phyloP scores from a whole-genome alignment of 2,113 vertebrate genomes.

The Centropus bengalensis region DNA sequence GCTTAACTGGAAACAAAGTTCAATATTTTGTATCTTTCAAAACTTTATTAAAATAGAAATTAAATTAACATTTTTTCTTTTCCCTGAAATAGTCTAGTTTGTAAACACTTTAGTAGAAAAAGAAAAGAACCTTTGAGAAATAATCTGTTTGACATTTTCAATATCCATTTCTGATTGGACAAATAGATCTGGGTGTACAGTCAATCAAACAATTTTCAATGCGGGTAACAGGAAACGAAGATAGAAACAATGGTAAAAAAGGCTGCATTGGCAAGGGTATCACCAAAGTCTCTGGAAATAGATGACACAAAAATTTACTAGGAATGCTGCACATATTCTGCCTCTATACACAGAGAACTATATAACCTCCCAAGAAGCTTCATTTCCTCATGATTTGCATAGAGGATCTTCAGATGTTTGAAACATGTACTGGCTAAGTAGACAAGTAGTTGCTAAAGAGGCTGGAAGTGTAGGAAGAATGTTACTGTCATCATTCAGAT shows the following conservation, averaged over 20 bases:
- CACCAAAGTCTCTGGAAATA: neutral
- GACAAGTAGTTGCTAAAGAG: neutral
- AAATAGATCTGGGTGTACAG: neutral
- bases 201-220: neutral
- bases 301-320: neutral
- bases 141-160: neutral
- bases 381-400: neutral
- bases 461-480: neutral
- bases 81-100: neutral
- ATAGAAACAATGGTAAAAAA: neutral
- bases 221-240: neutral
- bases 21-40: neutral
- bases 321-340: neutral
- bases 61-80: neutral
- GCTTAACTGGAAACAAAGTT: neutral
- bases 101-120: neutral
- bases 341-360: neutral
- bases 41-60: neutral
- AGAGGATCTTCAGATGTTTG: neutral
- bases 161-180: neutral
- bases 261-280: neutral
- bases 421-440: neutral
- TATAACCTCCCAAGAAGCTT: neutral
- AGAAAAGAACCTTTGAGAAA: accelerated
- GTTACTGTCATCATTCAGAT: neutral